Conservation (phyloP, 2,888 invertebrate genomes). For the Heliconius charithonia region DNA sequence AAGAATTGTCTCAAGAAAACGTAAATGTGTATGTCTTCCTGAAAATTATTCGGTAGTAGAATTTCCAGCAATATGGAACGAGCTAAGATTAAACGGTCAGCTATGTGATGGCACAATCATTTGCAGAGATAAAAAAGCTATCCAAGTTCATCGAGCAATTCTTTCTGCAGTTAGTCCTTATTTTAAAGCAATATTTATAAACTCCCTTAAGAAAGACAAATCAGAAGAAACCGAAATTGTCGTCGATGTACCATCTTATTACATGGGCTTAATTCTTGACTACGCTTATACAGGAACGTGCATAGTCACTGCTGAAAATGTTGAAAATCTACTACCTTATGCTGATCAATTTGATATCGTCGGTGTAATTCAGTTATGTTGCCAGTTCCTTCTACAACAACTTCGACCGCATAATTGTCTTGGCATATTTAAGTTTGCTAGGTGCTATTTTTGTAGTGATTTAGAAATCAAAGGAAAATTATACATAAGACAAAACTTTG, state of each 20-base stretch:
- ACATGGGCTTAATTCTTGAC: constrained; percentile 87
- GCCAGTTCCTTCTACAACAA: constrained; percentile 86
- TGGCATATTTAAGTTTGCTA: constrained; percentile 88
- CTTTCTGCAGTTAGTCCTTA: constrained; percentile 89
- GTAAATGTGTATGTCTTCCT: constrained; percentile 85
- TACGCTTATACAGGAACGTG: constrained; percentile 90
- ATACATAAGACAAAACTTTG: constrained; percentile 85
- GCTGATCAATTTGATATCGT: constrained; percentile 90
- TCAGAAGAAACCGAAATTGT: constrained; percentile 85
- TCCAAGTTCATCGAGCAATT: constrained; percentile 87
- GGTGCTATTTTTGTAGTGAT: constrained; percentile 87
- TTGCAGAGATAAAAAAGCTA: constrained; percentile 85
- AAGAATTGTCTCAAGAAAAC: constrained; percentile 74
- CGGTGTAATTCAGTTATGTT: constrained; percentile 88
- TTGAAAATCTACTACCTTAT: constrained; percentile 87
- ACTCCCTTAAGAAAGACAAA: constrained; percentile 85
- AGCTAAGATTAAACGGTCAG: constrained; percentile 85
- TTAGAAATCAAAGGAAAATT: constrained; percentile 85
- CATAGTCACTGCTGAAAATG: constrained; percentile 85
- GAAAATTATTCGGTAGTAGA: constrained; percentile 84
- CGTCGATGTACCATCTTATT: constrained; percentile 83
- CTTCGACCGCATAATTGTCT: constrained; percentile 87
- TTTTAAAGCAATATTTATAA: constrained; percentile 88
- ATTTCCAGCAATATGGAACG: constrained; percentile 87
- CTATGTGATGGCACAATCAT: constrained; percentile 88